phyloP scores from a whole-genome alignment of 2,797 vertebrate genomes.

The Enteromius mattozi region DNA sequence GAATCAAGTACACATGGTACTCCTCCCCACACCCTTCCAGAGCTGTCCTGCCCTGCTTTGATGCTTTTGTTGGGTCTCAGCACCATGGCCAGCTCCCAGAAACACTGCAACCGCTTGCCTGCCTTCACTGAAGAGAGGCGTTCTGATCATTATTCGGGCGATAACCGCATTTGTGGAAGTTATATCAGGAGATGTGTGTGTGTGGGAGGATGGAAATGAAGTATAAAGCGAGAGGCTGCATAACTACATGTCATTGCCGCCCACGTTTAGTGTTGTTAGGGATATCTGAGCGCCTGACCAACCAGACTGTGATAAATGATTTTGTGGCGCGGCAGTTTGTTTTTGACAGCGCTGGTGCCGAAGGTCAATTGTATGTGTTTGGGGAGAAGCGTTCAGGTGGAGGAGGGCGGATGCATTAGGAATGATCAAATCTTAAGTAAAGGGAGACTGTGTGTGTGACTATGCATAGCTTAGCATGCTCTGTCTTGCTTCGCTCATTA shows the following conservation, averaged over 20 bases:
- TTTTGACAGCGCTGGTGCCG: conserved; percentile 51
- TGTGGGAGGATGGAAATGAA: conserved; percentile 41
- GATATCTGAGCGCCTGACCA: conserved; percentile 43
- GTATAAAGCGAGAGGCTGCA: conserved; percentile 34
- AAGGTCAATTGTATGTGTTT: conserved; percentile 55
- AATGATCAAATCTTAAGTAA: conserved; percentile 50
- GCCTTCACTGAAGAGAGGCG: conserved; percentile 63
- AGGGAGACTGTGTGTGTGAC: conserved; percentile 62
- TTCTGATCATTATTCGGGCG: conserved; percentile 38
- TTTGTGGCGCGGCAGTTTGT: conserved; percentile 39
- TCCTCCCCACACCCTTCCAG: conserved; percentile 67
- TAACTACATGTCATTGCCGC: conserved; percentile 11
- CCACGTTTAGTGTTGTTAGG: conserved; percentile 19
- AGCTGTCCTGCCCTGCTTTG: conserved; percentile 66
- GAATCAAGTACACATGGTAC: conserved; percentile 86
- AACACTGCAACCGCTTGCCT: conserved; percentile 72
- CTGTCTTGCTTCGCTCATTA: conserved; percentile 64
- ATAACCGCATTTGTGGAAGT: conserved; percentile 1
- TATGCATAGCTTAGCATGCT: conserved; percentile 71
- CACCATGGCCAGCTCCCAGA: conserved; percentile 73
- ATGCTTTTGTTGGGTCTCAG: conserved; percentile 76
- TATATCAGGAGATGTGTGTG: neutral
- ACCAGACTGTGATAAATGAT: conserved; percentile 58
- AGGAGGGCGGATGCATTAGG: conserved; percentile 30
- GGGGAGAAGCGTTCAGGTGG: conserved; percentile 48